phyloP scores from a whole-genome alignment of 2,113 vertebrate genomes.

The Ctenodactylus gundi region DNA sequence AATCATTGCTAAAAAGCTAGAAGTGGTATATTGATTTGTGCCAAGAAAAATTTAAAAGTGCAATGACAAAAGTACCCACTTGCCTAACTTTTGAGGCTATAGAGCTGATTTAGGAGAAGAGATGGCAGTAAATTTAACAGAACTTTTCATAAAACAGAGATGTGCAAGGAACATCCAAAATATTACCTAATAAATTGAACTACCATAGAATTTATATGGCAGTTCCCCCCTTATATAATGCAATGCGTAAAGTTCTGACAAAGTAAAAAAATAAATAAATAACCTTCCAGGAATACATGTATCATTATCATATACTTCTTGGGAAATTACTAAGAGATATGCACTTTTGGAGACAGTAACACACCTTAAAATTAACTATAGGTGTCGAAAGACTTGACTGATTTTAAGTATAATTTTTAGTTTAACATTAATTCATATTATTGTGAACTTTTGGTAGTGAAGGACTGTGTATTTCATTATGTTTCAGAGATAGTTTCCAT shows the following conservation, averaged over 20 bases:
- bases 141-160: conserved; percentile 65
- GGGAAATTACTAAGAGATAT: conserved; percentile 30
- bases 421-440: background rate
- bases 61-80: background rate
- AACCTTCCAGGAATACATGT: conserved; percentile 57
- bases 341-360: conserved; percentile 28
- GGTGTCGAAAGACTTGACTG: background rate
- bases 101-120: conserved; percentile 64
- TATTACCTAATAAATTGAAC: conserved; percentile 64
- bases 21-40: conserved; percentile 47
- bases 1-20: conserved; percentile 27
- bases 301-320: conserved; percentile 46
- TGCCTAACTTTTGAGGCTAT: conserved; percentile 42
- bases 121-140: conserved; percentile 52
- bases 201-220: conserved; percentile 62
- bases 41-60: conserved; percentile 31
- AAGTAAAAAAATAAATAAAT: too few species aligned
- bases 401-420: background rate
- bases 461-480: background rate
- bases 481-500: background rate
- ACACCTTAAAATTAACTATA: conserved; percentile 37
- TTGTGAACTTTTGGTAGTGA: background rate
- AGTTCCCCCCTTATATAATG: conserved; percentile 49
- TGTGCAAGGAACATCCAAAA: conserved; percentile 53
- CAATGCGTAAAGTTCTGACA: conserved; percentile 55